Conservation (phyloP, 2,113 vertebrate genomes). For the Mastomys natalensis region DNA sequence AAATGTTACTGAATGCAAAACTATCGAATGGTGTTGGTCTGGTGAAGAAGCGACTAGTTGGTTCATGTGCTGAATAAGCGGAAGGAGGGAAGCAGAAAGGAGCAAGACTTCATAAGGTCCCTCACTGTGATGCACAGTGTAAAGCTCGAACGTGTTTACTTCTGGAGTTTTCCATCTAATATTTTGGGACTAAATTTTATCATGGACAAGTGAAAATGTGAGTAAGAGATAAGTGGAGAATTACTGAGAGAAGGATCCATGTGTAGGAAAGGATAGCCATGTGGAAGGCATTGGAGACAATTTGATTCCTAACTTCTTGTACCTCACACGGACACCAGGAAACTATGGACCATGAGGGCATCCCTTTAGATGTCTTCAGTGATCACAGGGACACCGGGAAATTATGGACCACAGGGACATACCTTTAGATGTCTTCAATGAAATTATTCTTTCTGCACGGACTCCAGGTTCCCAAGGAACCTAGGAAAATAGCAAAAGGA, state of each 20-base stretch:
- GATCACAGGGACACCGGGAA: background rate
- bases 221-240: too few relatives aligned
- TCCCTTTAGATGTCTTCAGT: background rate
- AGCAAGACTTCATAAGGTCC: background rate
- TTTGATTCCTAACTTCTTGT: background rate
- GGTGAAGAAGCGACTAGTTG: background rate
- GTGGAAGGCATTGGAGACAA: background rate
- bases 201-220: background rate
- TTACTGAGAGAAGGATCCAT: background rate
- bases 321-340: background rate
- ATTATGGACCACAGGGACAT: background rate
- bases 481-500: background rate
- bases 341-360: background rate
- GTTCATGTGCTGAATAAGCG: background rate
- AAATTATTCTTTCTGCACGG: background rate
- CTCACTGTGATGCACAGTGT: background rate
- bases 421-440: background rate
- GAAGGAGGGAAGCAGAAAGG: background rate
- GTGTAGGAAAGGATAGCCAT: fast-evolving
- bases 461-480: constrained; percentile 30
- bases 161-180: background rate
- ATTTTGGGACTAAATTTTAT: background rate
- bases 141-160: background rate
- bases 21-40: background rate
- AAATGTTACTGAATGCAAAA: background rate